Conservation (phyloP, 2,113 vertebrate genomes). For the Osmerus eperlanus region DNA sequence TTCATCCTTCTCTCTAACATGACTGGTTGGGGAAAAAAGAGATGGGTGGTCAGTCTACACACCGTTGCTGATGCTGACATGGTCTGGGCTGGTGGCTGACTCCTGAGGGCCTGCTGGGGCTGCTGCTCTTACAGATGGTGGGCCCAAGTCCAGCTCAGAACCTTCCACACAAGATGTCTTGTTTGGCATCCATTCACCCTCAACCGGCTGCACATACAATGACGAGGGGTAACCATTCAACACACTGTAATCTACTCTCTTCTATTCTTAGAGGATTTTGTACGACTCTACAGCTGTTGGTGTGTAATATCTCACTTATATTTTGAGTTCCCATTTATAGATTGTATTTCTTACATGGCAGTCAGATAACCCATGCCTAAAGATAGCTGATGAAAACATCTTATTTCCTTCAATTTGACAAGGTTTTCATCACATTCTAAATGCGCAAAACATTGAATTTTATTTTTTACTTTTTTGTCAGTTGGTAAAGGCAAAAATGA, state of each 20-base stretch:
- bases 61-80: conserved; percentile 41
- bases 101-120: conserved; percentile 59
- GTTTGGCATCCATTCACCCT: conserved; percentile 63
- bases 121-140: conserved; percentile 74
- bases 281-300: neutral
- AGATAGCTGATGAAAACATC: too few species aligned
- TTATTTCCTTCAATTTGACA: too few species aligned
- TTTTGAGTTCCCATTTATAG: too few species aligned
- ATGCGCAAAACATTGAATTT: too few species aligned
- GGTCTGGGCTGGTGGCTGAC: conserved; percentile 61
- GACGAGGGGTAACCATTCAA: conserved; percentile 47
- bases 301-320: too few species aligned
- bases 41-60: neutral
- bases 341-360: too few species aligned
- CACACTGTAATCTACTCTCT: neutral
- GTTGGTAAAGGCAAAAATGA: neutral
- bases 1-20: too few species aligned
- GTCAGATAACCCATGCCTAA: too few species aligned
- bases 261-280: neutral
- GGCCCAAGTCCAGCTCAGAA: conserved; percentile 62
- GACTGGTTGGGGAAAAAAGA: too few species aligned
- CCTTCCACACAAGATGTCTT: conserved; percentile 69
- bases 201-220: conserved; percentile 68
- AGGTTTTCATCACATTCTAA: too few species aligned
- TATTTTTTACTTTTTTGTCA: neutral